Evolutionary conservation across 92 coral and sea anemone genomes (phyloP), one percentile per base, ranked within the genome.

Genomic region (Isaurus tuberculatus): DNA sequence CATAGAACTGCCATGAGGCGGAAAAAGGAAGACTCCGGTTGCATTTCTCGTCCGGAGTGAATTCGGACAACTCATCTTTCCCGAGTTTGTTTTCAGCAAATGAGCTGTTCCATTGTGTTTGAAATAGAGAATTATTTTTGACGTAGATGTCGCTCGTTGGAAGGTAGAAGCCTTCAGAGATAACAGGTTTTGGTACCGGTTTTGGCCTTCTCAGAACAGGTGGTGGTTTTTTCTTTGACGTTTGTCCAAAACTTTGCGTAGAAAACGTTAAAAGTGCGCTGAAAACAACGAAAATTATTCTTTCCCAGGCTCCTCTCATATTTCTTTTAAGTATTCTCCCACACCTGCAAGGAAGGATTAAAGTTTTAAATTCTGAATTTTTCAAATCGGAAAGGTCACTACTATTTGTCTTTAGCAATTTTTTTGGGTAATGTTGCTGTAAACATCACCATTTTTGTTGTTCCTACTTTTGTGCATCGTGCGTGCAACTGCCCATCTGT

Each of bases 1-100:
- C 99, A 48, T 97, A 97, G 51, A 86, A 94, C 79, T 92, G 95
- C 99, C 99, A 97, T 0, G 98, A 80, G 6, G 94, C 99, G 19
- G 98, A 89, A 34, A 97, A 37, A 5, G 97, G 98, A 17, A 89
- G 87, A 14, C 99, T 98, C 8, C 19, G 81, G 4, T 48, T 36
- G 75, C 99, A 97, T 60, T 91, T 94, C 55, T 97, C 97, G 74
- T 97, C 99, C 20, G 95, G 85, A 10, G 92, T 84, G 46, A 48
- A 74, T 31, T 69, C 67, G 16, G 91, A 84, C 29, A 91, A 75
- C 31, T 94, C 88, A 23, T 80, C 86, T 11, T 31, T 74, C 1
- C 34, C 86, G 8, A 89, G 80, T 37, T 51, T 82, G 16, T 72
- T 85, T n/a, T 92, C 93, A 4, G 89, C 65, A 66, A 73, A 63